Evolutionary conservation across 1,140 invertebrate species (phyloP).

Genomic region (Drosophila willistoni): DNA sequence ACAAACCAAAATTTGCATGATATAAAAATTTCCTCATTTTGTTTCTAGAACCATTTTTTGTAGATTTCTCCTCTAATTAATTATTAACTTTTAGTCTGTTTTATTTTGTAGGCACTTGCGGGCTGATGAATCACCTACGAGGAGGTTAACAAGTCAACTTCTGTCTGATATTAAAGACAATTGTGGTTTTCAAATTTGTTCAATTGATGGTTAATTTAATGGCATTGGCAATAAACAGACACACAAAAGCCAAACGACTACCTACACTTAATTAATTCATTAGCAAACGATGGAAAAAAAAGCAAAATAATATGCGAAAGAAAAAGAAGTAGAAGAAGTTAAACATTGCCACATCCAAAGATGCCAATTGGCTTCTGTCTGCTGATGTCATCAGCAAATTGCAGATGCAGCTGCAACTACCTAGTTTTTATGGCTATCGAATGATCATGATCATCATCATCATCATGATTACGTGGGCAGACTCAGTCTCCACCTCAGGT

Average conservation of each 20-base stretch:
- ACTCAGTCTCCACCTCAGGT: constrained; percentile 28
- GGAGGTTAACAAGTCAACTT: constrained; percentile 8
- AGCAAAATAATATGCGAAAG: constrained; percentile 17
- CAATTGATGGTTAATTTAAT: constrained; percentile 24
- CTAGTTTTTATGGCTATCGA: constrained; percentile 63
- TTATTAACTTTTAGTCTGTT: background rate
- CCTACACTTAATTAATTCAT: constrained; percentile 71
- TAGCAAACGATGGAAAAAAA: constrained; percentile 44
- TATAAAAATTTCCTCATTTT: no score
- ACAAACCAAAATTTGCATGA: no score
- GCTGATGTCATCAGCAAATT: constrained; percentile 35
- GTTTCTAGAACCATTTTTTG: no score
- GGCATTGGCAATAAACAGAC: constrained; percentile 7
- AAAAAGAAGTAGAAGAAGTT: constrained; percentile 1
- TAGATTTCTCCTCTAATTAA: background rate
- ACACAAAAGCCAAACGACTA: constrained; percentile 35
- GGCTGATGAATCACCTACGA: background rate
- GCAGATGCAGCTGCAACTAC: constrained; percentile 34
- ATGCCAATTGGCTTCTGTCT: constrained; percentile 34
- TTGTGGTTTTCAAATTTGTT: constrained; percentile 31
- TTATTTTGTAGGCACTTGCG: background rate
- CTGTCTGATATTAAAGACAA: constrained; percentile 4
- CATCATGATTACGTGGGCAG: constrained; percentile 64
- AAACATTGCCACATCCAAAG: constrained; percentile 36
- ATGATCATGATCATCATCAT: background rate